Evolutionary conservation across 2,888 invertebrate genomes (phyloP), one percentile per base, ranked within the genome.

Genomic region (Aspidiotus rigidus): DNA sequence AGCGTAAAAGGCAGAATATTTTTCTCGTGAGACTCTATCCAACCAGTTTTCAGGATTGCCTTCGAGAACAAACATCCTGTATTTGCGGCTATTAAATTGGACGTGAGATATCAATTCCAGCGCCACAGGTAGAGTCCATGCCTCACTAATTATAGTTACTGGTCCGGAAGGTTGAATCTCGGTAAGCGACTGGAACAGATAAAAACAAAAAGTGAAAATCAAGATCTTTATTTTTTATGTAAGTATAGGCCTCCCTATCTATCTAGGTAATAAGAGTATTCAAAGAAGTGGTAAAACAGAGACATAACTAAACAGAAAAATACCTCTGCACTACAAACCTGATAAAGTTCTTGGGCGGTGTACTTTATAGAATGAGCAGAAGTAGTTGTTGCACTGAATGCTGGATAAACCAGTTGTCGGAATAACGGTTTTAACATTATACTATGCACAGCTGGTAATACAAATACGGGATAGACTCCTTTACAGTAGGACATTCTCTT

Each of bases 401-500:
- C 77, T 0, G 80, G 80, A 71, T 78, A 76, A 11, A 80, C 72
- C 6, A 80, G 66, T 41, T 76, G 74, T 40, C 73, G 73, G 1
- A 78, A 56, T 17, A 76, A 39, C 76, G 75, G 66, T 74, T 74
- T 6, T 77, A 72, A 69, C 73, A 73, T 6, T 13, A 73, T 70
- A 2, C 76, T 76, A n/a, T 75, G 76, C 40, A 80, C 71, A 9
- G 80, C 79, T 8, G 80, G 79, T 57, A 80, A 75, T 5, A 80
- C 73, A 71, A 80, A 79, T 1, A 80, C 71, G 0, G 80, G 79
- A 16, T 59, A 67, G 9, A 63, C 71, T 70, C 79, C 79, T 63
- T 78, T 72, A 6, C 62, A 17, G 11, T 61, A 53, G 0, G 63
- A 42, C 15, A 77, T 76, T 13, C 75, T 71, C 7, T 78, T 77